phyloP scores from a whole-genome alignment of 2,113 vertebrate species.

The Ageneiosus marmoratus region DNA sequence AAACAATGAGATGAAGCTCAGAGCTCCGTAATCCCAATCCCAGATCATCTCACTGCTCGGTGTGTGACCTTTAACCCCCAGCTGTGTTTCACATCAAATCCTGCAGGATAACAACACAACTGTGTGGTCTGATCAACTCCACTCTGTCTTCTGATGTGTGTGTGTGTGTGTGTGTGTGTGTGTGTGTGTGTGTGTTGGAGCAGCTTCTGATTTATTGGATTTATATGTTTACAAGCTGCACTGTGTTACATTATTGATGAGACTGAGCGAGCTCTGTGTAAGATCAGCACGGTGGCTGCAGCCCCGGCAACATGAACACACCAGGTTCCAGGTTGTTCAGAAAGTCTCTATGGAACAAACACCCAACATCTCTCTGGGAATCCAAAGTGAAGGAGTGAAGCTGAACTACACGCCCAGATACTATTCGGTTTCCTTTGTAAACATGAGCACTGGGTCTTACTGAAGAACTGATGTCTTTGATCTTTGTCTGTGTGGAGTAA shows the following conservation, averaged over 20 bases:
- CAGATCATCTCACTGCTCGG: not conserved
- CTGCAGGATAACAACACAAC: not conserved
- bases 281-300: not conserved
- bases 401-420: too few species aligned
- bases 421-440: too few species aligned
- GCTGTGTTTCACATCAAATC: not conserved
- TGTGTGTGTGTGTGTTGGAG: not conserved
- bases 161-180: not conserved
- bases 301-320: not conserved
- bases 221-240: not conserved
- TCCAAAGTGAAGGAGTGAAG: too few species aligned
- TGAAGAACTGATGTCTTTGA: too few species aligned
- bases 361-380: too few species aligned
- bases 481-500: too few species aligned
- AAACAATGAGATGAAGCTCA: too few species aligned
- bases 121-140: not conserved
- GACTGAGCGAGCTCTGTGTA: not conserved
- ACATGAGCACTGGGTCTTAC: too few species aligned
- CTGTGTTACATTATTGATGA: not conserved
- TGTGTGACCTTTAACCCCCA: not conserved
- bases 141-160: not conserved
- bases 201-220: not conserved
- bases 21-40: not conserved
- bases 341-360: too few species aligned
- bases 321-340: too few species aligned